phyloP scores from a whole-genome alignment of 2,113 vertebrate species.

The Chionis minor region DNA sequence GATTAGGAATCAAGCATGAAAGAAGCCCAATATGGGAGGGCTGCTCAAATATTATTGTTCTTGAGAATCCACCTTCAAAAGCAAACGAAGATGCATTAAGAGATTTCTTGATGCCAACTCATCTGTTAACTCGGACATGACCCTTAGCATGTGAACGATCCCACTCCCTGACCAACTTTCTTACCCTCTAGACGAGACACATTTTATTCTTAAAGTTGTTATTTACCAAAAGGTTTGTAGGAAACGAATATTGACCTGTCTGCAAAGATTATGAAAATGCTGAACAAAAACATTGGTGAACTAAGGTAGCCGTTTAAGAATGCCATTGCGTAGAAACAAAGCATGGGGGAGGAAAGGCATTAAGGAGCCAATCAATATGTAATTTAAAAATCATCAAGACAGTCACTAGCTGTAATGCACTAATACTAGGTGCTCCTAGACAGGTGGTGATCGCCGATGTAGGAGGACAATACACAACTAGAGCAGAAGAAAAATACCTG shows the following conservation, averaged over 20 bases:
- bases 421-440: background rate
- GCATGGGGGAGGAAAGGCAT: background rate
- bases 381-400: slow-evolving; percentile 35
- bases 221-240: background rate
- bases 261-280: background rate
- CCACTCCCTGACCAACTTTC: background rate
- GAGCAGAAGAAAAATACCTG: background rate
- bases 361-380: slow-evolving; percentile 3
- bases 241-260: background rate
- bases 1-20: background rate
- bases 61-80: background rate
- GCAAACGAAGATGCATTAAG: background rate
- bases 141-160: background rate
- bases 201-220: background rate
- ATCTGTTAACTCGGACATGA: background rate
- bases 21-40: background rate
- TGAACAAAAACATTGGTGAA: background rate
- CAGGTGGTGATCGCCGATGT: background rate
- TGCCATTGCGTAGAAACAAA: background rate
- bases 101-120: background rate
- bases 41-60: background rate
- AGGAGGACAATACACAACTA: background rate
- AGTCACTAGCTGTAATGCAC: background rate
- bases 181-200: background rate
- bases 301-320: background rate